A percentile compares a stretch with the other conserved stretches of the same genome.
Conservation (phyloP, 2,797 vertebrate genomes). For the Lagocephalus sceleratus region DNA sequence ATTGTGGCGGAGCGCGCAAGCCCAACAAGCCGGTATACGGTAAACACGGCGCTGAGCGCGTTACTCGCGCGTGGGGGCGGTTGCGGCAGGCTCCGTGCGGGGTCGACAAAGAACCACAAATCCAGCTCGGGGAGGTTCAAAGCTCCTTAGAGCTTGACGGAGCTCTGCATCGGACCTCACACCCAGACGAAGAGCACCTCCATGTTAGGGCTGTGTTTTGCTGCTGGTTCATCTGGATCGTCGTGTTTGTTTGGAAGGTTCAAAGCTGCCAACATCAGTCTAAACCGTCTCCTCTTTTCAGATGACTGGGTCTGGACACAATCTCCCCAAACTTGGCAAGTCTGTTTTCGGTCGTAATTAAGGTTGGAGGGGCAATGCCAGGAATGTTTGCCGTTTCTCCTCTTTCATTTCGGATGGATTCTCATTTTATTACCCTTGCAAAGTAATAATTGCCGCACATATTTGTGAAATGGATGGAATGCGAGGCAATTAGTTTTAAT, state of each 20-base stretch:
- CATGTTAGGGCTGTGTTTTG: slow-evolving; percentile 27
- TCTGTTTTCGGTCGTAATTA: slow-evolving; percentile 66
- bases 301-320: slow-evolving; percentile 66
- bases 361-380: slow-evolving; percentile 68
- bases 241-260: slow-evolving; percentile 46
- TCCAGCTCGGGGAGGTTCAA: background rate
- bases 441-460: slow-evolving; percentile 75
- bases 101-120: too few species aligned
- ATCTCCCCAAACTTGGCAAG: slow-evolving; percentile 54
- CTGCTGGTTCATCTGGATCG: slow-evolving; percentile 34
- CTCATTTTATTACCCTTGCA: slow-evolving; percentile 69
- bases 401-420: slow-evolving; percentile 70
- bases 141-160: background rate
- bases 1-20: too few species aligned
- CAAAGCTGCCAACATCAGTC: slow-evolving; percentile 47
- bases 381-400: slow-evolving; percentile 74
- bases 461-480: slow-evolving; percentile 78
- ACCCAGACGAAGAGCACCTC: slow-evolving; percentile 8
- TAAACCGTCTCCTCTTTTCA: slow-evolving; percentile 56
- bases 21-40: too few species aligned
- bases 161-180: background rate
- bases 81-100: too few species aligned
- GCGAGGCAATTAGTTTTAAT: slow-evolving; percentile 84
- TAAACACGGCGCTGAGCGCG: too few species aligned
- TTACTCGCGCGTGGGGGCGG: too few species aligned